Base-by-base conservation (phyloP, 2,888 invertebrate species). In the Peribatodes rhomboidaria region DNA sequence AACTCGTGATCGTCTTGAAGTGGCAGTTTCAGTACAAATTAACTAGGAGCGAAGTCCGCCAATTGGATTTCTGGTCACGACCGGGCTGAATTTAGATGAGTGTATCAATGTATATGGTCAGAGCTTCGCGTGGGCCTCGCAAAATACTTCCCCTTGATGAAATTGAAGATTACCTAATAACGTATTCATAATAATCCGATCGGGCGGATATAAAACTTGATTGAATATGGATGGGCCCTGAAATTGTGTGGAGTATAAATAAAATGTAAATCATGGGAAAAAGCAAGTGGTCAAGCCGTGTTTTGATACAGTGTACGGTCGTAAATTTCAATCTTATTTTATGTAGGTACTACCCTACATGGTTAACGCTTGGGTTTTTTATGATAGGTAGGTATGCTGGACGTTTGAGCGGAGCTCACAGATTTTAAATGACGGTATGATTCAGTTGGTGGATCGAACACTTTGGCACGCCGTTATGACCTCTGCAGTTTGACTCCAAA, bases 41-140 rank as follows among this genome's bases (percentile, higher is more conserved):
- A 88, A 84, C 83, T 83, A 76, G 76, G 80, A 79, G 72, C 75
- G 71, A 81, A 83, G 82, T 79, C 81, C 77, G 72, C 70, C 75
- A 75, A 83, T 87, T 79, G 76, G 72, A 69, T 76, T 86, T 84
- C 88, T 62, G 80, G 87, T 88, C 89, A 89, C 89, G 89, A 80
- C 78, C 82, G 75, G 81, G 80, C 85, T 82, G 88, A 88, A 88
- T 89, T 87, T 84, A 87, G 88, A 89, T 88, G 87, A 85, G 84
- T 85, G 81, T 88, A 88, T 88, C 88, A 86, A 85, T 85, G 82
- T 84, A 78, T 84, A 84, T 81, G 42, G 83, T 81, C 47, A 49
- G 47, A 49, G 47, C 16, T 47, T 31, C 42, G 42, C 76, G 72
- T 72, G 72, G 75, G 74, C 41, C 44, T 70, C 73, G 72, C 72